phyloP scores from a whole-genome alignment of 2,113 vertebrate species.

The Bos javanicus region DNA sequence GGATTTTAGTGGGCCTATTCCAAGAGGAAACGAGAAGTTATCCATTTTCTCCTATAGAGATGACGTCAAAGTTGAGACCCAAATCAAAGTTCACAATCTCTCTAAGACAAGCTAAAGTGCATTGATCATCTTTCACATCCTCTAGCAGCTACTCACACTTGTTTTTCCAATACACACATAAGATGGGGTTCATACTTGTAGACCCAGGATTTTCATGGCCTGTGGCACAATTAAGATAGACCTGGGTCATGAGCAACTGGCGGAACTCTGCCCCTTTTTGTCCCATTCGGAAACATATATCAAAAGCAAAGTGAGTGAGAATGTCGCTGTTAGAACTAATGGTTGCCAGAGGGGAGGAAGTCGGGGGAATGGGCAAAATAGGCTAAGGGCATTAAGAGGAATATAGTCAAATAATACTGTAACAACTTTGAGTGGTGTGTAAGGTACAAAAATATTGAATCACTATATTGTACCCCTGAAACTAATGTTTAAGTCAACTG shows the following conservation, averaged over 20 bases:
- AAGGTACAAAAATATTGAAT: background rate
- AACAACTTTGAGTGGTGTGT: background rate
- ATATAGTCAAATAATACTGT: background rate
- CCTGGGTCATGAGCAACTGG: background rate
- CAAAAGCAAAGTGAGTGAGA: background rate
- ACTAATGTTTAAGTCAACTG: background rate
- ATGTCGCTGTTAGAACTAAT: background rate
- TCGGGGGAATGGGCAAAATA: background rate
- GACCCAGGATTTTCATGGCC: background rate
- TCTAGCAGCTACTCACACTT: background rate
- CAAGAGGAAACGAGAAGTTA: background rate
- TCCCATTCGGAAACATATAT: background rate
- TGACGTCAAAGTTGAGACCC: background rate
- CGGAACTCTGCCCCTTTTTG: background rate
- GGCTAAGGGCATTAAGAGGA: background rate
- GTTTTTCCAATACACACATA: background rate
- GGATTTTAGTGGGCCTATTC: background rate
- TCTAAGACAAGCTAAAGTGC: background rate
- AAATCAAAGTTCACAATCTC: background rate
- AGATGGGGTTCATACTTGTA: background rate
- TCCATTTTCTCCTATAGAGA: background rate
- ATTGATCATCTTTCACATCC: background rate
- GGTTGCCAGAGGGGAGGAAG: background rate
- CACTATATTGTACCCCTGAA: background rate
- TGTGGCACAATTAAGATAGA: background rate